Conservation (phyloP, 1,140 invertebrate genomes). For the Eueides isabella region DNA sequence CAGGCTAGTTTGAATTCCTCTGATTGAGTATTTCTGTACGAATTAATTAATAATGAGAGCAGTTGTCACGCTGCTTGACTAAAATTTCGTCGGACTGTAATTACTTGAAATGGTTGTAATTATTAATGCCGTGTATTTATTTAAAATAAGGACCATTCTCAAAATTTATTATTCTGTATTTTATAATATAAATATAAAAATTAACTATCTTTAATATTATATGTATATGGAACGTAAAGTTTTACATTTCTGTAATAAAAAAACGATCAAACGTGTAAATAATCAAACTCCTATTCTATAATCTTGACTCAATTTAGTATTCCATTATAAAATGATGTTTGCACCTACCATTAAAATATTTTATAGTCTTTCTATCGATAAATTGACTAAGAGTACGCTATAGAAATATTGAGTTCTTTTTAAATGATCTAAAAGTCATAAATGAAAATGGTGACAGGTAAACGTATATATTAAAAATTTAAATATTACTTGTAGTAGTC, state of each 20-base stretch:
- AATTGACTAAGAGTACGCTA: not conserved
- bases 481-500: not conserved
- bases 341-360: conserved; percentile 1
- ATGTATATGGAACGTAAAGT: not conserved
- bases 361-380: not conserved
- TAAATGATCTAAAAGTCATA: not conserved
- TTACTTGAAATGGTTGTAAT: conserved; percentile 72
- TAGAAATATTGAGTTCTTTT: not conserved
- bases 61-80: conserved; percentile 67
- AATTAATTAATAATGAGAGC: conserved; percentile 79
- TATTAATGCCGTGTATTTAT: conserved; percentile 53
- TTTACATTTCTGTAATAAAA: not conserved
- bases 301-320: not conserved
- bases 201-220: too few relatives aligned
- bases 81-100: conserved; percentile 71
- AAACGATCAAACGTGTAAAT: not conserved
- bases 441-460: not conserved
- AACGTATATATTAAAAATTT: too few relatives aligned
- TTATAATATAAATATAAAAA: not conserved
- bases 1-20: conserved; percentile 72
- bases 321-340: conserved; percentile 1
- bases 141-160: conserved; percentile 48
- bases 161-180: not conserved
- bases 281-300: not conserved
- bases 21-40: conserved; percentile 76